Evolutionary conservation across 2,113 vertebrate species (phyloP), one percentile per base, ranked within the genome.

Genomic region (Syrmaticus mikado): DNA sequence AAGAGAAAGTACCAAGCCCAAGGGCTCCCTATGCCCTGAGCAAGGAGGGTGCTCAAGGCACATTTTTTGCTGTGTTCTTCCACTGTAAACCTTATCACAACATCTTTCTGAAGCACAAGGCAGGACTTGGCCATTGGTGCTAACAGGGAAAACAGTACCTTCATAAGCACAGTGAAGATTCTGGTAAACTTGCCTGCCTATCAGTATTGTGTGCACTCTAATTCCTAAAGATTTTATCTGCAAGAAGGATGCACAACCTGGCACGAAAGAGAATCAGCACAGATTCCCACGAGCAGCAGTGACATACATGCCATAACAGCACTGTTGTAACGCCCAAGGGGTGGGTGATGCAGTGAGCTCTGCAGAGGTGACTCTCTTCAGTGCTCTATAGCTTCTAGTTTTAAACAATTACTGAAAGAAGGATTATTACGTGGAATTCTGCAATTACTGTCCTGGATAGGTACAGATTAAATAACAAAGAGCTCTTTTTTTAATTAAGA

Each of bases 301-400:
- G 13, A 30, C 18, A 18, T 8, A 11, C 4, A 8, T 4, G 28
- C 18, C 36, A 3, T 38, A 0, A 0, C 19, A n/a, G 40, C 22
- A n/a, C 58, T 45, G 28, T 28, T 27, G 36, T 19, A 71, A 40
- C 22, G 43, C 25, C 4, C 4, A 3, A 7, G 28, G 27, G 17
- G 5, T 13, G 36, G 53, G 45, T 40, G 17, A 22, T 1, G 6
- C n/a, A 36, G 40, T 6, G 53, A 62, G 52, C 41, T 85, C 48
- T 68, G 36, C 61, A 48, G 30, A 53, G 11, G 57, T 32, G 41
- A 14, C 57, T 78, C 66, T 34, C 2, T 34, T 71, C 38, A 30
- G 40, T 22, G 36, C 27, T 38, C 36, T 48, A 13, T 50, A 62
- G 77, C 48, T 41, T 86, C 61, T 55, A 1, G 19, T 27, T 55